A percentile compares a stretch with the other conserved stretches of the same genome.
Evolutionary conservation across 1,140 invertebrate genomes (phyloP).

Genomic region (Papilio polytes): DNA sequence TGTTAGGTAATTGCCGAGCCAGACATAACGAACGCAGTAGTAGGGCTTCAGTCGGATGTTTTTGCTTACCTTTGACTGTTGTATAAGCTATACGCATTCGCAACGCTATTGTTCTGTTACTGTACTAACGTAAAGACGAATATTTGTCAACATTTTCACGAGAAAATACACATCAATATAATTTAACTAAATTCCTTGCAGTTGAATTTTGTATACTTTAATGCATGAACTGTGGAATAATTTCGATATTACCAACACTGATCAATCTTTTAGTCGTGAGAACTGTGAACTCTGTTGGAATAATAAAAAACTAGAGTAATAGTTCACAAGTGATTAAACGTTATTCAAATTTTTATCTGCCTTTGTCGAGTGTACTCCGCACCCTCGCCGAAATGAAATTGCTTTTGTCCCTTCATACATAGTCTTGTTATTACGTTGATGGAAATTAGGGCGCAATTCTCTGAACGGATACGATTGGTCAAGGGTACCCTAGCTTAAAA

Average conservation of each 20-base stretch:
- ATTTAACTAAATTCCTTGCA: background rate
- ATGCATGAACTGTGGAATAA: background rate
- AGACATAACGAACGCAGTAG: background rate
- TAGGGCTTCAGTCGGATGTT: constrained; percentile 19
- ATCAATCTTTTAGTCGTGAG: background rate
- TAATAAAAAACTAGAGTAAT: background rate
- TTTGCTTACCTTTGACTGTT: constrained; percentile 11
- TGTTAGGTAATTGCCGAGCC: constrained; percentile 21
- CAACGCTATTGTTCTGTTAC: constrained; percentile 14
- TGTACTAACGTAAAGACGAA: background rate
- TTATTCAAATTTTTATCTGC: constrained; percentile 10
- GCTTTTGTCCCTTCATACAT: constrained; percentile 12
- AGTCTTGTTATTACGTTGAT: background rate
- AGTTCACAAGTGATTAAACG: constrained; percentile 8
- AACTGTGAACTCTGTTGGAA: background rate
- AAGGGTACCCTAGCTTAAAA: constrained; percentile 6
- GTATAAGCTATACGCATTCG: constrained; percentile 16
- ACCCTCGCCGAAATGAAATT: constrained; percentile 9
- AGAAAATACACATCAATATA: background rate
- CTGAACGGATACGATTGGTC: background rate
- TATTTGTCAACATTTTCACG: background rate
- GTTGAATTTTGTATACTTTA: background rate
- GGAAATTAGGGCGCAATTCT: constrained; percentile 14
- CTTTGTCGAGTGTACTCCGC: constrained; percentile 5
- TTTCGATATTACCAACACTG: background rate